Percentiles rank a stretch among this genome's conserved stretches.
Conservation (phyloP, 2,797 vertebrate species). For the Chaenodraco wilsoni region DNA sequence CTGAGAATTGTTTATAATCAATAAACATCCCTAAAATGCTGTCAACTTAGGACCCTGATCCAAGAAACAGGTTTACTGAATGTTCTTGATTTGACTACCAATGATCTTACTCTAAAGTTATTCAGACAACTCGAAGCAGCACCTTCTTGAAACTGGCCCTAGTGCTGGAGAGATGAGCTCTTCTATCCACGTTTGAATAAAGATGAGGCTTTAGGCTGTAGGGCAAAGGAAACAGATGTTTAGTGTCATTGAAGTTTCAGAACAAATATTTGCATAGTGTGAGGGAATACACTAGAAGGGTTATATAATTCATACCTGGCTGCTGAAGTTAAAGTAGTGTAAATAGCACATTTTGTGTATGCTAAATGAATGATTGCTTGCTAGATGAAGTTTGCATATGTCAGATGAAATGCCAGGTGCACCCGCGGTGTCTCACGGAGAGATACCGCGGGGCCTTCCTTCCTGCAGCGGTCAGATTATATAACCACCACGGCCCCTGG, state of each 20-base stretch:
- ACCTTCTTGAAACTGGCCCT: neutral
- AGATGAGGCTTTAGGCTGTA: conserved; percentile 42
- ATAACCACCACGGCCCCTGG: no score
- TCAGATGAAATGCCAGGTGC: conserved; percentile 15
- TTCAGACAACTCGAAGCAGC: conserved; percentile 11
- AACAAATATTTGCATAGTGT: conserved; percentile 49
- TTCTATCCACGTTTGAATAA: conserved; percentile 40
- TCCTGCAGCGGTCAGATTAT: no score
- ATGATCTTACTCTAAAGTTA: conserved; percentile 28
- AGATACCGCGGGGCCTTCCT: no score
- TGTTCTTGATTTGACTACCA: neutral
- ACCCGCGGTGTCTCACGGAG: no score
- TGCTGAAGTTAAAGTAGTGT: conserved; percentile 12
- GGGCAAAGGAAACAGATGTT: conserved; percentile 54
- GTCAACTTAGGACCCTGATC: neutral
- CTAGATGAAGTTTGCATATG: neutral
- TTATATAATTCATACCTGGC: conserved; percentile 23
- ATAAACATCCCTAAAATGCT: neutral
- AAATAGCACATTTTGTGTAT: conserved; percentile 4
- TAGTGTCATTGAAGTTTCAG: conserved; percentile 41
- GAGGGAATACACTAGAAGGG: conserved; percentile 7
- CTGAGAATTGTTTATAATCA: neutral
- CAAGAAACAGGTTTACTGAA: neutral
- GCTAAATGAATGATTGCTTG: conserved; percentile 3
- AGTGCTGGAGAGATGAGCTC: conserved; percentile 29